phyloP scores from a whole-genome alignment of 2,113 vertebrate species.

The Phrynosoma blainvillii region DNA sequence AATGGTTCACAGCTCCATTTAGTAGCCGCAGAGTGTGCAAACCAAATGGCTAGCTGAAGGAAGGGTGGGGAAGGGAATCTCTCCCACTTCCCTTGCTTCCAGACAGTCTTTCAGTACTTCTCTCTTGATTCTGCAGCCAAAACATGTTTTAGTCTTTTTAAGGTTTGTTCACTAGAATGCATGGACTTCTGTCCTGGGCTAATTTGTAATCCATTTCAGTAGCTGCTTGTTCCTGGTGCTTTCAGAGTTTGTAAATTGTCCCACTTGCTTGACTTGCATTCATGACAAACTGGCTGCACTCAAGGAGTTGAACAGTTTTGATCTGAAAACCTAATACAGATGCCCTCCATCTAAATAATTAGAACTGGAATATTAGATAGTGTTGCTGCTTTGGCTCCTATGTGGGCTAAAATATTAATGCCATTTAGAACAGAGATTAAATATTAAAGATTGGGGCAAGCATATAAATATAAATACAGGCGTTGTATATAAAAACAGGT shows the following conservation, averaged over 20 bases:
- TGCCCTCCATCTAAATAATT: slow-evolving; percentile 21
- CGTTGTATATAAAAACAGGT: background rate
- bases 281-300: background rate
- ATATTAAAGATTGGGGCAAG: background rate
- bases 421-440: background rate
- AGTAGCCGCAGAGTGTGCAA: background rate
- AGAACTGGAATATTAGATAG: background rate
- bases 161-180: background rate
- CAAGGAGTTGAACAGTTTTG: background rate
- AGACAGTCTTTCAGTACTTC: slow-evolving; percentile 11
- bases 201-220: slow-evolving; percentile 46
- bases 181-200: slow-evolving; percentile 25
- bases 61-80: background rate
- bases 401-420: background rate
- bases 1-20: background rate
- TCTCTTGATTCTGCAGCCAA: background rate
- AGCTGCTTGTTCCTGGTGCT: slow-evolving; percentile 31
- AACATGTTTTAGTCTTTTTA: background rate
- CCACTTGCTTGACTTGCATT: slow-evolving; percentile 46
- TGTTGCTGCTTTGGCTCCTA: background rate
- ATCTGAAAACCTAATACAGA: slow-evolving; percentile 40
- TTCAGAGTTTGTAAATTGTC: slow-evolving; percentile 42
- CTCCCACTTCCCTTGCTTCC: background rate
- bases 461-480: background rate
- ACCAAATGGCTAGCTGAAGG: background rate